phyloP scores from a whole-genome alignment of 2,113 vertebrate genomes.

The Todiramphus saurophagus region DNA sequence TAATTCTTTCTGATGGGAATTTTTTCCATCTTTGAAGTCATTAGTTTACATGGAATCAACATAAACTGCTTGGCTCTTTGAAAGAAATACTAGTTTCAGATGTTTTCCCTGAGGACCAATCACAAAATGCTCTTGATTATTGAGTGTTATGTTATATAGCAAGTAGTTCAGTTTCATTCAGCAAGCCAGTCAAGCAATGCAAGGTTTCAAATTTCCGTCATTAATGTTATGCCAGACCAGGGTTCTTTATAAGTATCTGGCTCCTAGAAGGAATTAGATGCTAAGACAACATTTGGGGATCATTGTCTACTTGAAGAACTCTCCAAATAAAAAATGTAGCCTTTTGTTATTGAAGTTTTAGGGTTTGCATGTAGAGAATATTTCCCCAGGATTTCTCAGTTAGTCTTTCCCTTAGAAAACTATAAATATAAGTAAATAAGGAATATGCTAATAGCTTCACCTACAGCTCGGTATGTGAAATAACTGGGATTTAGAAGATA shows the following conservation, averaged over 20 bases:
- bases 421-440: not conserved
- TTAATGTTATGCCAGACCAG: slow-evolving; percentile 65
- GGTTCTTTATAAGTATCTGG: slow-evolving; percentile 60
- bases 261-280: slow-evolving; percentile 58
- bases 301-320: slow-evolving; percentile 44
- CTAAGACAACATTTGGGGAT: slow-evolving; percentile 64
- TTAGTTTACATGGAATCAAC: slow-evolving; percentile 60
- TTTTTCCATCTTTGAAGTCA: slow-evolving; percentile 63
- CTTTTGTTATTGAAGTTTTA: slow-evolving; percentile 6
- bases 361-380: not conserved
- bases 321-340: not conserved
- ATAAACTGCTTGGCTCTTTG: slow-evolving; percentile 64
- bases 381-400: slow-evolving; percentile 6
- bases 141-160: slow-evolving; percentile 67
- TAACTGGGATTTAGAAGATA: not conserved
- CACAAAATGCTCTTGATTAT: slow-evolving; percentile 70
- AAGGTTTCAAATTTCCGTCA: slow-evolving; percentile 58
- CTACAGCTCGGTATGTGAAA: not conserved
- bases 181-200: slow-evolving; percentile 42
- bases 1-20: slow-evolving; percentile 46
- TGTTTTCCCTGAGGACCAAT: slow-evolving; percentile 67
- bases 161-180: slow-evolving; percentile 64
- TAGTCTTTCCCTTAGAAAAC: not conserved
- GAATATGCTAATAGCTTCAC: not conserved
- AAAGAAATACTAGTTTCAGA: slow-evolving; percentile 66